These are phyloP conservation scores for Spermophilus dauricus DNA, from an alignment of 2,113 vertebrate species.

Conservation along the genomic window DNA sequence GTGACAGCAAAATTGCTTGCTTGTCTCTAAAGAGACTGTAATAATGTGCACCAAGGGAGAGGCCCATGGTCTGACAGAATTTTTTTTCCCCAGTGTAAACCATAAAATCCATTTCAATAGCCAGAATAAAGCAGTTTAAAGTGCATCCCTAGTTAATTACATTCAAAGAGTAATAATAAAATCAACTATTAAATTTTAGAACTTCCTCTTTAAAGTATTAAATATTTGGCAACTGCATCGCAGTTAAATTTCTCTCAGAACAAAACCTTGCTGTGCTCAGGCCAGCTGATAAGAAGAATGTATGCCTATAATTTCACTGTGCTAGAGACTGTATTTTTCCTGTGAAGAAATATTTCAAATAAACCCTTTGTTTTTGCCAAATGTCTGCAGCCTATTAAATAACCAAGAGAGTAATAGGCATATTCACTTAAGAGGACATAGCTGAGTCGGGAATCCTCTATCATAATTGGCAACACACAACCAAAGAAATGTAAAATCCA, in stretches of 20 bases:
- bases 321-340: constrained; percentile 18
- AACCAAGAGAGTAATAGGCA: not conserved
- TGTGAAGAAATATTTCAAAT: constrained; percentile 40
- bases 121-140: constrained; percentile 83
- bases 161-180: constrained; percentile 89
- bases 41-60: constrained; percentile 97
- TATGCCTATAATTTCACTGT: constrained; percentile 16
- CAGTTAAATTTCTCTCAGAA: constrained; percentile 79
- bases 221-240: constrained; percentile 79
- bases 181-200: constrained; percentile 91
- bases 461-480: not conserved
- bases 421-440: constrained; percentile 11
- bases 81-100: constrained; percentile 90
- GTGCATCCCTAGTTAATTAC: constrained; percentile 87
- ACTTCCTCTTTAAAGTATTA: constrained; percentile 88
- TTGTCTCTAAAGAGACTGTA: constrained; percentile 97
- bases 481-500: not conserved
- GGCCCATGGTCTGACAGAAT: constrained; percentile 92
- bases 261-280: constrained; percentile 57
- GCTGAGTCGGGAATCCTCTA: constrained; percentile 23
- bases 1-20: constrained; percentile 97
- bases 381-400: constrained; percentile 40
- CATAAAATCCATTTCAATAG: constrained; percentile 85
- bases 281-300: not conserved
- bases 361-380: constrained; percentile 37